A percentile compares a stretch with the other conserved stretches of the same genome.
Evolutionary conservation across 2,888 invertebrate genomes (phyloP).

Genomic region (Agonopterix arenella): DNA sequence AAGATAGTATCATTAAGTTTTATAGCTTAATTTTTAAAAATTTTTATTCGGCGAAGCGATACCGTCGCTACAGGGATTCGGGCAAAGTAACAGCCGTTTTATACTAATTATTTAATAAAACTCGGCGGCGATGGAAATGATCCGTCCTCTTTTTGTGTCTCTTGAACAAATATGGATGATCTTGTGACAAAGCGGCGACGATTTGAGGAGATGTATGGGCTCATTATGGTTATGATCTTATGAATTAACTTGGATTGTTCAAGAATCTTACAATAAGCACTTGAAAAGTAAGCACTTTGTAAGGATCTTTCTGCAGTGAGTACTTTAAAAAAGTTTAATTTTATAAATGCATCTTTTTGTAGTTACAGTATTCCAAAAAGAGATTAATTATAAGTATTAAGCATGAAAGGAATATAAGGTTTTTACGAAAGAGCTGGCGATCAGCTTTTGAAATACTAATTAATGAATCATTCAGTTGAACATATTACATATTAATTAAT

Average conservation of each 20-base stretch:
- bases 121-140: constrained; percentile 22
- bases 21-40: constrained; percentile 49
- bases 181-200: constrained; percentile 16
- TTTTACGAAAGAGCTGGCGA: background rate
- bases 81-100: constrained; percentile 12
- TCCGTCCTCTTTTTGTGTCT: constrained; percentile 23
- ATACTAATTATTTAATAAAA: constrained; percentile 36
- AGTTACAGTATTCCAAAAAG: too few species aligned
- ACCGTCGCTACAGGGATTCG: constrained; percentile 15
- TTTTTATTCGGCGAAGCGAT: constrained; percentile 26
- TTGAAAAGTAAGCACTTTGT: too few species aligned
- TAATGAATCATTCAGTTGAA: too few species aligned
- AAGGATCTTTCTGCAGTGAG: too few species aligned
- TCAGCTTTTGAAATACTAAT: background rate
- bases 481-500: constrained; percentile 16
- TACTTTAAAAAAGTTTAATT: too few species aligned
- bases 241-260: too few species aligned
- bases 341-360: too few species aligned
- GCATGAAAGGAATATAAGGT: constrained; percentile 8
- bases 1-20: constrained; percentile 53
- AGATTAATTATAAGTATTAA: constrained; percentile 9
- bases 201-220: constrained; percentile 10
- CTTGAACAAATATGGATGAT: constrained; percentile 24
- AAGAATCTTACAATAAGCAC: too few species aligned
- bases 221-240: constrained; percentile 26